phyloP scores from a whole-genome alignment of 2,888 invertebrate genomes.

The Andricus curvator region DNA sequence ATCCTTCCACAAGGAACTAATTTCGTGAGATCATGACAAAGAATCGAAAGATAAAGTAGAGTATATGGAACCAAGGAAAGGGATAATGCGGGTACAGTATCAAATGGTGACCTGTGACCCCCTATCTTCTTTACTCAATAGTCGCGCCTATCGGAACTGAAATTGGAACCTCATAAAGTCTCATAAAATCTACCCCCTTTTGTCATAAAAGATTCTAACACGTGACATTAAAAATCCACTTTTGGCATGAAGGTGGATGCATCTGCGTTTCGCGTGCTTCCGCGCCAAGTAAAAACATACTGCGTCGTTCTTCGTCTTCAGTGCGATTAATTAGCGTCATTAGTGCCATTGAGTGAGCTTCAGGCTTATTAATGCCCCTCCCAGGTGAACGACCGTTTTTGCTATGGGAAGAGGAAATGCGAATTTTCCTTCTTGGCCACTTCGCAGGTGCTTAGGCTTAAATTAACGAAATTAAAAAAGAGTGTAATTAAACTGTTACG shows the following conservation, averaged over 20 bases:
- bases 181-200: background rate
- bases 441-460: conserved; percentile 34
- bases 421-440: conserved; percentile 25
- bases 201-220: conserved; percentile 41
- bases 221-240: background rate
- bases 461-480: conserved; percentile 50
- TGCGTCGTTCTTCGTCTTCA: conserved; percentile 64
- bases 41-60: conserved; percentile 1
- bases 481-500: conserved; percentile 31
- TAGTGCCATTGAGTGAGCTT: conserved; percentile 69
- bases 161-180: conserved; percentile 32
- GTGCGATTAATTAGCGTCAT: conserved; percentile 72
- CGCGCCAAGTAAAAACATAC: conserved; percentile 60
- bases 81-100: conserved; percentile 65
- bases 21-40: conserved; percentile 8
- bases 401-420: conserved; percentile 18
- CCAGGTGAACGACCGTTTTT: conserved; percentile 54
- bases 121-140: conserved; percentile 52
- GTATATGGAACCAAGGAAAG: conserved; percentile 28
- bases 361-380: conserved; percentile 63
- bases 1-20: conserved; percentile 22
- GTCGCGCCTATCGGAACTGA: conserved; percentile 54
- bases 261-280: conserved; percentile 61
- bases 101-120: conserved; percentile 58
- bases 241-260: conserved; percentile 14